These are phyloP conservation scores for Myotis pilosus DNA, from an alignment of 2,797 vertebrate species.

Conservation along the genomic window DNA sequence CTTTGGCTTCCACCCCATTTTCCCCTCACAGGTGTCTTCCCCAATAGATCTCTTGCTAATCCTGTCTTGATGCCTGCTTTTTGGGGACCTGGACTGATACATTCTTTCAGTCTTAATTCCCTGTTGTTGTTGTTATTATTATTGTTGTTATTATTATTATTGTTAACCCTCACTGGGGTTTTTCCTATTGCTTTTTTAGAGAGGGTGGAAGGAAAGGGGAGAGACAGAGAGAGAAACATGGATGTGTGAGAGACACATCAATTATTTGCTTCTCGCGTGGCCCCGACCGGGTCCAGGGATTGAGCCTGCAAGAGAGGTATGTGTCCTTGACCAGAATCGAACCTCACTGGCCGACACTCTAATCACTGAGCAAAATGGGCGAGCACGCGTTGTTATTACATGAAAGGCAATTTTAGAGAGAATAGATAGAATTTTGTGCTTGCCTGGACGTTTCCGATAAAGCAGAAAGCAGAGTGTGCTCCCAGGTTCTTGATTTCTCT, in stretches of 20 bases:
- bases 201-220: too few species aligned
- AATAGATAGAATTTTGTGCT: not conserved
- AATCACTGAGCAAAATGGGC: too few species aligned
- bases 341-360: too few species aligned
- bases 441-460: not conserved
- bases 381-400: not conserved
- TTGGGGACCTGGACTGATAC: not conserved
- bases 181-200: too few species aligned
- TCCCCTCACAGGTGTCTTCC: not conserved
- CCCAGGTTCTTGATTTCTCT: not conserved
- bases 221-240: too few species aligned
- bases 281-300: too few species aligned
- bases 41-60: not conserved
- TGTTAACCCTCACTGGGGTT: too few species aligned
- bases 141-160: not conserved
- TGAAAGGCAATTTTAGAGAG: constrained; percentile 8
- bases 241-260: too few species aligned
- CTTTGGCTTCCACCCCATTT: not conserved
- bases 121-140: not conserved
- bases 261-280: too few species aligned
- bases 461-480: not conserved
- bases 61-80: not conserved
- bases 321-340: too few species aligned
- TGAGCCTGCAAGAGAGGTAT: too few species aligned
- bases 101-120: not conserved